Evolutionary conservation across 2,113 vertebrate species (phyloP).

Genomic region (Myotis brandtii): DNA sequence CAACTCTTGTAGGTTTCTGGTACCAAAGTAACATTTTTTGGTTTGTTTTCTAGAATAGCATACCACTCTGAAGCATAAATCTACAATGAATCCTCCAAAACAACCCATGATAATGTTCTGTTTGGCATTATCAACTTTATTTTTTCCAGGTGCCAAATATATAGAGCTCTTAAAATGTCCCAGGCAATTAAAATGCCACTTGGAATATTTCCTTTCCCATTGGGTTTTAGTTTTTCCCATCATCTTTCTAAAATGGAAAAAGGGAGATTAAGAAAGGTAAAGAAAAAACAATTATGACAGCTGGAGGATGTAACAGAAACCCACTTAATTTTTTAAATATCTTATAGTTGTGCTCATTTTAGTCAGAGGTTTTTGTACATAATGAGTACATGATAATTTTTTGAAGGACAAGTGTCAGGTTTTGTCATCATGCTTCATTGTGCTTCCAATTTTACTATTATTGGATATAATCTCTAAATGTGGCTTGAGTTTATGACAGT

Average conservation of each 20-base stretch:
- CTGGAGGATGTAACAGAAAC: not conserved
- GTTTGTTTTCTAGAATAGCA: constrained; percentile 79
- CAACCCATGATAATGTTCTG: constrained; percentile 40
- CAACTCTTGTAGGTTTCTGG: constrained; percentile 71
- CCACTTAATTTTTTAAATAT: not conserved
- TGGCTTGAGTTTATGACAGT: not conserved
- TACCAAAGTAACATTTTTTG: constrained; percentile 77
- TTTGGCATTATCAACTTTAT: constrained; percentile 73
- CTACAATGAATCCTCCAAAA: constrained; percentile 79
- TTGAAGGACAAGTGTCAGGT: not conserved
- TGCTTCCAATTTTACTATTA: not conserved
- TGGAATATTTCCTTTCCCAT: constrained; percentile 46
- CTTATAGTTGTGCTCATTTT: not conserved
- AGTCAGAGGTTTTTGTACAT: not conserved
- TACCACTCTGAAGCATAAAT: constrained; percentile 75
- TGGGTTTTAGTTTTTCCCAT: constrained; percentile 3
- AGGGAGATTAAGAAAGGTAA: not conserved
- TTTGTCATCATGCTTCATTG: not conserved
- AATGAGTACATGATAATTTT: not conserved
- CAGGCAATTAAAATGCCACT: constrained; percentile 58
- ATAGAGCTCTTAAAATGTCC: constrained; percentile 71
- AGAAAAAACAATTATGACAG: not conserved
- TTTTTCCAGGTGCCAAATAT: constrained; percentile 45
- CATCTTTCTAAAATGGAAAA: not conserved
- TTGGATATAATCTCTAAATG: not conserved